Evolutionary conservation across 2,113 vertebrate genomes (phyloP).

Genomic region (Gymnorhina tibicen): DNA sequence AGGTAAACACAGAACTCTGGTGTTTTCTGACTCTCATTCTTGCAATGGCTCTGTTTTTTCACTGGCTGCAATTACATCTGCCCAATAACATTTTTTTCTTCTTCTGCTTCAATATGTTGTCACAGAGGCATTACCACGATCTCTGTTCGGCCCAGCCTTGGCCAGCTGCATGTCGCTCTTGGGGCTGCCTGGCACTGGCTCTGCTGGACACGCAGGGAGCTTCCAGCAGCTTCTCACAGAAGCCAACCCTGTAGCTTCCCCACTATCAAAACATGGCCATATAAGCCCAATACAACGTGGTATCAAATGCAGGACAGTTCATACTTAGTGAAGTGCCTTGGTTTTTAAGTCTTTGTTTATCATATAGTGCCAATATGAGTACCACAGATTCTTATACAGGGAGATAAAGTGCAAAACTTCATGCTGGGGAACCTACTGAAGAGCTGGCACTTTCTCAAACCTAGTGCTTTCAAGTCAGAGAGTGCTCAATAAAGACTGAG

Average conservation of each 20-base stretch:
- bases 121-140: not conserved
- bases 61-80: not conserved
- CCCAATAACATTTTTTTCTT: too few species aligned
- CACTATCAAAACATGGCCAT: not conserved
- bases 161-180: rapidly evolving
- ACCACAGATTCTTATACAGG: not conserved
- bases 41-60: not conserved
- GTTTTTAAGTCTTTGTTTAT: not conserved
- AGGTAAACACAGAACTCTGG: not conserved
- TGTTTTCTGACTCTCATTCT: not conserved
- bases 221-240: not conserved
- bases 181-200: not conserved
- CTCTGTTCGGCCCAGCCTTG: not conserved
- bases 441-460: not conserved
- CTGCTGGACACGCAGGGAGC: not conserved
- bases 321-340: not conserved
- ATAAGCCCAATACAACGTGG: not conserved
- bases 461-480: not conserved
- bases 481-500: not conserved
- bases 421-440: not conserved
- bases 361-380: not conserved
- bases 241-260: not conserved
- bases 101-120: not conserved
- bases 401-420: not conserved
- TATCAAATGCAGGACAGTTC: not conserved